phyloP scores from a whole-genome alignment of 2,797 vertebrate genomes.

The Chelmon rostratus region DNA sequence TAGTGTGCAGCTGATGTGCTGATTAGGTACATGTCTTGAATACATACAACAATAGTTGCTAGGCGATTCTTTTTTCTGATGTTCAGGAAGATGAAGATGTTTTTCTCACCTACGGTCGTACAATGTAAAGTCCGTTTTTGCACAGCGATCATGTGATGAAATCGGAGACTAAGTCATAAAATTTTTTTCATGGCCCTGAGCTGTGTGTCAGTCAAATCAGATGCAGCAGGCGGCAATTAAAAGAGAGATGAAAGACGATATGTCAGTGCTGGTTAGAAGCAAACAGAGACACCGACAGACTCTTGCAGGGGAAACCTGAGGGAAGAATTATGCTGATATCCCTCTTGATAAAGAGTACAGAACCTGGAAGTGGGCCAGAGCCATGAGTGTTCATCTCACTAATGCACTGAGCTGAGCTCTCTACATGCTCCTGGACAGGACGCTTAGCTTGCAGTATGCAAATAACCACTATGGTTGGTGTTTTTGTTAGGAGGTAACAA shows the following conservation, averaged over 20 bases:
- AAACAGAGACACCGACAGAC: slow-evolving; percentile 3
- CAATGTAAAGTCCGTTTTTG: not conserved
- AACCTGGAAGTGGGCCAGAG: slow-evolving; percentile 37
- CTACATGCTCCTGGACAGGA: not conserved
- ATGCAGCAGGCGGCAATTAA: slow-evolving; percentile 41
- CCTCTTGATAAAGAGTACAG: slow-evolving; percentile 15
- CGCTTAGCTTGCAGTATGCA: not conserved
- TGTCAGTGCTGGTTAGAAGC: slow-evolving; percentile 22
- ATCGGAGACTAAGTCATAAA: slow-evolving; percentile 31
- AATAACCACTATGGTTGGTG: no score
- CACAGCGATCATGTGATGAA: slow-evolving; percentile 19
- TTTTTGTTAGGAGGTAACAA: no score
- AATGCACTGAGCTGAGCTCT: slow-evolving; percentile 14
- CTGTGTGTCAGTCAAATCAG: not conserved
- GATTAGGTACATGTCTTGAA: not conserved
- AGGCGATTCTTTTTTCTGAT: no score
- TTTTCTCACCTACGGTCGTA: not conserved
- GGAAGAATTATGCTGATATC: slow-evolving; percentile 12
- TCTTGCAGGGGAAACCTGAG: slow-evolving; percentile 15
- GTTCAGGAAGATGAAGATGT: not conserved
- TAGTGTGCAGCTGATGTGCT: not conserved
- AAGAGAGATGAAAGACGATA: slow-evolving; percentile 46
- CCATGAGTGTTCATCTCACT: slow-evolving; percentile 19
- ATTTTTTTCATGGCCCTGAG: not conserved
- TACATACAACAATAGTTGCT: no score